Conservation (phyloP, 2,113 vertebrate species). For the Sphaerodactylus townsendi region DNA sequence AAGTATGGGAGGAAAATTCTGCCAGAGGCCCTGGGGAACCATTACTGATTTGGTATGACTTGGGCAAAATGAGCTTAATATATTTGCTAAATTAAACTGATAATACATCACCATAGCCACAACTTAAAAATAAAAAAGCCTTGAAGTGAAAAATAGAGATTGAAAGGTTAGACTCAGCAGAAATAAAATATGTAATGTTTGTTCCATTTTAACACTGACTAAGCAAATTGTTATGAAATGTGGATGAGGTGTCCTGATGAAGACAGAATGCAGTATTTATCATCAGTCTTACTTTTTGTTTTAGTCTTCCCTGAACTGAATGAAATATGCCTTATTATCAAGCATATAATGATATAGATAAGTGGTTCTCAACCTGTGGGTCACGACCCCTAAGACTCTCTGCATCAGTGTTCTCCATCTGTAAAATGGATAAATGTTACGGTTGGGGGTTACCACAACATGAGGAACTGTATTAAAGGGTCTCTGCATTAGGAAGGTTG, state of each 20-base stretch:
- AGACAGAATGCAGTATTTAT: slow-evolving; percentile 1
- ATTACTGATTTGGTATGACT: no score
- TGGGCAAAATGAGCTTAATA: neutral
- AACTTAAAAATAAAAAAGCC: neutral
- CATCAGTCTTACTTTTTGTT: neutral
- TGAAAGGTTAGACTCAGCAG: neutral
- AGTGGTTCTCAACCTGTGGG: no score
- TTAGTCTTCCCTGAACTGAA: neutral
- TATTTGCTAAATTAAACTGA: neutral
- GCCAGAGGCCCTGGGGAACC: neutral
- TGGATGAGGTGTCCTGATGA: neutral
- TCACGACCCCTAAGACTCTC: no score
- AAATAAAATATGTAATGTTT: neutral
- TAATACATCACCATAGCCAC: neutral
- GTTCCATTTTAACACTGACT: neutral
- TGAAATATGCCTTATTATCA: neutral
- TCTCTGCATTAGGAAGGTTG: no score
- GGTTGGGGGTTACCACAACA: no score
- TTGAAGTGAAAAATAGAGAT: neutral
- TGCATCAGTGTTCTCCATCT: no score
- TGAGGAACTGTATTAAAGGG: no score
- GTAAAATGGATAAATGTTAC: no score
- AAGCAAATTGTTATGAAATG: neutral
- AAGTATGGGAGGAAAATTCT: neutral
- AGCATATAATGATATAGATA: neutral